Conservation (phyloP, 92 coral and sea anemone species). For the Phymanthus crucifer region DNA sequence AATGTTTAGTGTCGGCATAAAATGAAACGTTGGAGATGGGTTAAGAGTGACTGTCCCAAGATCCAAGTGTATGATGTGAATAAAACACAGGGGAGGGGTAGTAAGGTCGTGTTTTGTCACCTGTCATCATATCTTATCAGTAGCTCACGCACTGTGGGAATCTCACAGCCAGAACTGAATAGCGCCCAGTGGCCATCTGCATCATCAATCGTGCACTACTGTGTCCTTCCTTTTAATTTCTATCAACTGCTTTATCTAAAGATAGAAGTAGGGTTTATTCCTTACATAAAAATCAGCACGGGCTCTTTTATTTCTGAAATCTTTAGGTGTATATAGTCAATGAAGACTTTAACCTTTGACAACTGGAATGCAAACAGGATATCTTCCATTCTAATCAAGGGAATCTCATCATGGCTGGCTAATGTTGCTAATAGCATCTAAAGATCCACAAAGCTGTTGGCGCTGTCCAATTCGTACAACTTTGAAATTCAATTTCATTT, state of each 20-base stretch:
- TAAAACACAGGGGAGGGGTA: neutral
- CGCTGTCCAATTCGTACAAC: neutral
- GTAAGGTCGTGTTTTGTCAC: neutral
- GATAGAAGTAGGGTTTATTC: neutral
- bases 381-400: neutral
- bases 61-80: neutral
- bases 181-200: neutral
- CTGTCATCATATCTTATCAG: neutral
- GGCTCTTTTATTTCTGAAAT: neutral
- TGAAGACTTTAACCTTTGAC: neutral
- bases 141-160: neutral
- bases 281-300: neutral
- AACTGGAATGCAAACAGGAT: neutral
- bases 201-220: neutral
- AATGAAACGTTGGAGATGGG: no score
- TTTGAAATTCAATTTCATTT: neutral
- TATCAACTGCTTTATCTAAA: neutral
- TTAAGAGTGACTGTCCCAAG: no score
- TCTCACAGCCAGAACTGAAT: neutral
- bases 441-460: constrained; percentile 10
- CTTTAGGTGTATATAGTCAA: neutral
- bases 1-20: no score
- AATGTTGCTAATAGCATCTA: constrained; percentile 1
- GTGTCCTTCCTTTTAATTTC: neutral
- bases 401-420: neutral